Conservation (phyloP, 2,113 vertebrate genomes). For the Lota lota region DNA sequence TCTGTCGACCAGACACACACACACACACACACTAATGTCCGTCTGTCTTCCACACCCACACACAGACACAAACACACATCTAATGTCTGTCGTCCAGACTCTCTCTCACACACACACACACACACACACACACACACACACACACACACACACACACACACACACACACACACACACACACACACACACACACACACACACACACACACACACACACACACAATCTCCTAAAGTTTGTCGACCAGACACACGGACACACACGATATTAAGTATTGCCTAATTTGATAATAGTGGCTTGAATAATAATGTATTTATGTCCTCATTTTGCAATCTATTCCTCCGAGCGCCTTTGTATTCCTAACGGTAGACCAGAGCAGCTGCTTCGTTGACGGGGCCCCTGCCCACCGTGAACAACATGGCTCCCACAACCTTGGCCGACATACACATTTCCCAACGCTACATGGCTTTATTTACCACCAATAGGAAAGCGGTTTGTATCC, state of each 20-base stretch:
- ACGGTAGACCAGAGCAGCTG: conserved; percentile 21
- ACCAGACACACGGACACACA: not conserved
- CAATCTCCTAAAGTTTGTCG: too few species aligned
- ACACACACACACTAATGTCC: not conserved
- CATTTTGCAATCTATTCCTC: not conserved
- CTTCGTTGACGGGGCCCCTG: not conserved
- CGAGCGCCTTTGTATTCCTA: not conserved
- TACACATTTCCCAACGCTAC: conserved; percentile 43
- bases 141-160: not conserved
- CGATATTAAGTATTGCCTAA: too few species aligned
- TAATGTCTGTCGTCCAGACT: not conserved
- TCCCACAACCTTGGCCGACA: conserved; percentile 27
- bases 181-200: not conserved
- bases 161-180: not conserved
- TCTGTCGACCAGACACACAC: not conserved
- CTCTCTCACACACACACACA: not conserved
- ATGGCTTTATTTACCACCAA: conserved; percentile 46
- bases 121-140: not conserved
- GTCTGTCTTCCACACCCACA: not conserved
- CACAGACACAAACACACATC: not conserved
- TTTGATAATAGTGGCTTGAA: too few species aligned
- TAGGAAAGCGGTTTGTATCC: conserved; percentile 48
- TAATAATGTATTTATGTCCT: conserved; percentile 13
- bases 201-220: not conserved
- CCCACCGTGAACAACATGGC: not conserved